Evolutionary conservation across 2,888 invertebrate genomes (phyloP).

Genomic region (Drosophila nigricruria): DNA sequence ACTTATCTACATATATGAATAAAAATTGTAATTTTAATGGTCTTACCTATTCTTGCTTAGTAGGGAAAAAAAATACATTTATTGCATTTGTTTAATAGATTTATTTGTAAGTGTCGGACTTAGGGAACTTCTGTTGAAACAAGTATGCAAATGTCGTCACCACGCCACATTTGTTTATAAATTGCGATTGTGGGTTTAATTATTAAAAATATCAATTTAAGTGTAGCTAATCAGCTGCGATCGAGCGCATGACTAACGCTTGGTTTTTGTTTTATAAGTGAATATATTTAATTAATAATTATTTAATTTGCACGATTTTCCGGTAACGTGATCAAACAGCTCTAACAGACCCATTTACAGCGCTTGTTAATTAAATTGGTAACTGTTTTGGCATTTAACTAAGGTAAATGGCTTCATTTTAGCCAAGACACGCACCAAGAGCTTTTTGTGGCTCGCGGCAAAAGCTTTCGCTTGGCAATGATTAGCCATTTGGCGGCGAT

Average conservation of each 20-base stretch:
- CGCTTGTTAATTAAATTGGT: constrained; percentile 1
- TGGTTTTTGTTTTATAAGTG: neutral
- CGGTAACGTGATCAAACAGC: constrained; percentile 19
- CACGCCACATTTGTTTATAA: neutral
- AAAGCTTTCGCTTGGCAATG: constrained; percentile 35
- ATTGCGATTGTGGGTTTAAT: neutral
- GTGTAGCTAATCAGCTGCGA: neutral
- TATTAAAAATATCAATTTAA: constrained; percentile 13
- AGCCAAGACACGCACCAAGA: constrained; percentile 46
- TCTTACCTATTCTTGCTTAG: too few relatives aligned
- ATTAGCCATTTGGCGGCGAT: constrained; percentile 1
- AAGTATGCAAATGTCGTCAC: constrained; percentile 22
- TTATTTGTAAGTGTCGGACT: neutral
- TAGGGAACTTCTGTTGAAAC: neutral
- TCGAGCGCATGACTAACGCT: neutral
- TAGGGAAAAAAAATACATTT: too few relatives aligned
- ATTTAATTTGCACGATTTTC: constrained; percentile 7
- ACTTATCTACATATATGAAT: too few relatives aligned
- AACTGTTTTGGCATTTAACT: neutral
- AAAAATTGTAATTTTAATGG: too few relatives aligned
- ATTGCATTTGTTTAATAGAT: neutral
- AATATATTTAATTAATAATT: constrained; percentile 5
- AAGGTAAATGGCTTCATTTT: neutral
- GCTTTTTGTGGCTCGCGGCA: constrained; percentile 23
- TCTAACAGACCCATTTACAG: neutral